A percentile compares a stretch with the other conserved stretches of the same genome.
Conservation (phyloP, 2,888 invertebrate species). For the Silvanus unidentatus region DNA sequence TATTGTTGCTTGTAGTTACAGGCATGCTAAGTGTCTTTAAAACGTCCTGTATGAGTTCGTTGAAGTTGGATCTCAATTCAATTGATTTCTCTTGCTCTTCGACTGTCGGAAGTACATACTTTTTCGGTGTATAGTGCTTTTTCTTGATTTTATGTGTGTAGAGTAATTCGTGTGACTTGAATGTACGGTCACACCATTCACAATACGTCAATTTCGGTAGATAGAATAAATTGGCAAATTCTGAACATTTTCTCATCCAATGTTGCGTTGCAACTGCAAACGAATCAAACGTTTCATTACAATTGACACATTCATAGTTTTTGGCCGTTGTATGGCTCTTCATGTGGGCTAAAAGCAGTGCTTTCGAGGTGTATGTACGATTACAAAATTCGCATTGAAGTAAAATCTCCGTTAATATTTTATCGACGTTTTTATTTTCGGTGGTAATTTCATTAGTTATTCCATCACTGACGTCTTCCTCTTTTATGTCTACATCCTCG, state of each 20-base stretch:
- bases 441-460: constrained; percentile 6
- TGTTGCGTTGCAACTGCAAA: constrained; percentile 52
- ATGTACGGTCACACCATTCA: constrained; percentile 48
- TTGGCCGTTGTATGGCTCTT: constrained; percentile 44
- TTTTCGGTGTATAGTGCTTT: constrained; percentile 46
- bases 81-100: constrained; percentile 16
- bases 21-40: constrained; percentile 38
- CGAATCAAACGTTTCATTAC: constrained; percentile 46
- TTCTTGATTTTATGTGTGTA: constrained; percentile 54
- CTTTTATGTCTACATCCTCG: constrained; percentile 12
- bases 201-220: constrained; percentile 46
- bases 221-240: constrained; percentile 47
- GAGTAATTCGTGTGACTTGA: constrained; percentile 50
- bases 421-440: constrained; percentile 31
- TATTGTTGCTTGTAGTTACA: constrained; percentile 20
- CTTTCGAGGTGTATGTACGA: constrained; percentile 51
- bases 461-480: constrained; percentile 6
- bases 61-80: constrained; percentile 37
- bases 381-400: constrained; percentile 60
- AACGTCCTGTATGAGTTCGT: constrained; percentile 42
- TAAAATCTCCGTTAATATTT: constrained; percentile 44
- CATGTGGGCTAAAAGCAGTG: constrained; percentile 46
- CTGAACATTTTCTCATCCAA: constrained; percentile 49
- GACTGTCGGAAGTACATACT: constrained; percentile 28
- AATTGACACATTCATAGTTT: constrained; percentile 47